phyloP scores from a whole-genome alignment of 2,113 vertebrate genomes.

The Prinia subflava region DNA sequence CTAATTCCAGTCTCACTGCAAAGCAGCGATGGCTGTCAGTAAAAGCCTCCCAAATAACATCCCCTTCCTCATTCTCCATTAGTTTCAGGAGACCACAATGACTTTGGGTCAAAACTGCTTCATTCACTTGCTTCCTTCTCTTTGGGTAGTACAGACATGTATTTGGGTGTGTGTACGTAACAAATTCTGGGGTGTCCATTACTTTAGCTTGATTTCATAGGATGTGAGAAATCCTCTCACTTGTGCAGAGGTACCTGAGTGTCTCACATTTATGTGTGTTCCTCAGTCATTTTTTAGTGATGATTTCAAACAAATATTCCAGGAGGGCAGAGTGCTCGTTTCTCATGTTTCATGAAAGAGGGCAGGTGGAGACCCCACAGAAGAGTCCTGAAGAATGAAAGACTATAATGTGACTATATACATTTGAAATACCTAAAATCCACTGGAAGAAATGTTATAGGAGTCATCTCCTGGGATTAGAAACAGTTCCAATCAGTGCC shows the following conservation, averaged over 20 bases:
- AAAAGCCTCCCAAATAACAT: background rate
- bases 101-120: background rate
- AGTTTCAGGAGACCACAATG: background rate
- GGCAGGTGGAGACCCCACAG: background rate
- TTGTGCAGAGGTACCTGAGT: rapidly evolving
- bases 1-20: background rate
- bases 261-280: background rate
- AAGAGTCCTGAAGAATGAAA: background rate
- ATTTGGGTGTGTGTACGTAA: background rate
- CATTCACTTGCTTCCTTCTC: background rate
- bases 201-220: background rate
- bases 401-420: background rate
- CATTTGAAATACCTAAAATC: background rate
- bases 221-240: background rate
- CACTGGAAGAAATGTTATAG: background rate
- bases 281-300: background rate
- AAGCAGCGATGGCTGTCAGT: background rate
- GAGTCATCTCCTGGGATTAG: background rate
- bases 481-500: background rate
- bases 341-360: background rate
- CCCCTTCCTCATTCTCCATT: rapidly evolving
- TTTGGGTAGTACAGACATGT: background rate
- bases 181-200: background rate
- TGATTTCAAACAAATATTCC: background rate
- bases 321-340: background rate